Percentiles rank a stretch among this genome's conserved stretches.
Conservation (phyloP, 64 coral and sea anemone species). For the Stylophora pistillata region DNA sequence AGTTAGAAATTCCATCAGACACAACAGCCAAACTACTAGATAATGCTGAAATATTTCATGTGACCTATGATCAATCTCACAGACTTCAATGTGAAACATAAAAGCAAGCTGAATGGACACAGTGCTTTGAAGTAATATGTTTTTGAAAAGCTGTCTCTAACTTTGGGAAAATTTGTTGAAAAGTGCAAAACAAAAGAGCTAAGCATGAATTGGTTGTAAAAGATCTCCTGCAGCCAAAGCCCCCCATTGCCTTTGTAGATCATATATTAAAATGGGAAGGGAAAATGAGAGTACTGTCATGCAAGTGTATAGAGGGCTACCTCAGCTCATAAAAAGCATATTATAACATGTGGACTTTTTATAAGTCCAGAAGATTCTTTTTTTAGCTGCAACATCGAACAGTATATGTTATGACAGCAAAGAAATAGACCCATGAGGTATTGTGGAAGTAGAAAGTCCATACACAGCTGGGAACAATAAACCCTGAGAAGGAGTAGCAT, state of each 20-base stretch:
- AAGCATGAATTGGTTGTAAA: slow-evolving; percentile 46
- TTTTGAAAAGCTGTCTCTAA: slow-evolving; percentile 48
- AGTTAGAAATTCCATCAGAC: slow-evolving; percentile 29
- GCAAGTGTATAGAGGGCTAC: slow-evolving; percentile 58
- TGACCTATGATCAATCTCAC: slow-evolving; percentile 53
- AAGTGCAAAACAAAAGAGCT: slow-evolving; percentile 59
- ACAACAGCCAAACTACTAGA: slow-evolving; percentile 41
- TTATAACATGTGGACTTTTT: slow-evolving; percentile 60
- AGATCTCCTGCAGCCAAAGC: slow-evolving; percentile 57
- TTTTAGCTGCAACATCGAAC: slow-evolving; percentile 55
- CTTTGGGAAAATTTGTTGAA: slow-evolving; percentile 53
- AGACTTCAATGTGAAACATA: slow-evolving; percentile 36
- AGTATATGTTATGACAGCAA: slow-evolving; percentile 63
- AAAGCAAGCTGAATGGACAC: slow-evolving; percentile 59
- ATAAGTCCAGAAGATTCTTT: slow-evolving; percentile 71
- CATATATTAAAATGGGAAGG: slow-evolving; percentile 63
- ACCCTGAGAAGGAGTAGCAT: slow-evolving; percentile 50
- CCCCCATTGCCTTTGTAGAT: slow-evolving; percentile 42
- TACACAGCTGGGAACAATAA: slow-evolving; percentile 60
- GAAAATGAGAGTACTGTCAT: slow-evolving; percentile 52
- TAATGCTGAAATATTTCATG: slow-evolving; percentile 42
- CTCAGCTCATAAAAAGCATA: slow-evolving; percentile 50
- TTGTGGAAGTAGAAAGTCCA: slow-evolving; percentile 65
- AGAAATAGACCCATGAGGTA: slow-evolving; percentile 57
- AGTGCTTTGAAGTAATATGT: slow-evolving; percentile 48